Evolutionary conservation across 2,888 invertebrate genomes (phyloP), one percentile per base, ranked within the genome.

Genomic region (Trissoscelio sp.): DNA sequence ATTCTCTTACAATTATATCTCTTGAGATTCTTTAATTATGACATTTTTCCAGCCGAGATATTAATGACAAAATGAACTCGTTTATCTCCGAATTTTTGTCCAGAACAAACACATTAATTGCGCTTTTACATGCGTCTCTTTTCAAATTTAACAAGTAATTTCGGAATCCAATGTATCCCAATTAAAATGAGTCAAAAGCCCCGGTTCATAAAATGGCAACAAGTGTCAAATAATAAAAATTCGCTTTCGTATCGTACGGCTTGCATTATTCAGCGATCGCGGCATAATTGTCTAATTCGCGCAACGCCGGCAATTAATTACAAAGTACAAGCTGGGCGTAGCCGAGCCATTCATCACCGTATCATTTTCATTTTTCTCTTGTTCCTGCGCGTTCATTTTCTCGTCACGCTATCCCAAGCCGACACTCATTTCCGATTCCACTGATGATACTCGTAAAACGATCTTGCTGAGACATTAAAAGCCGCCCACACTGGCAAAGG

Each of bases 391-490:
- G 51, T 79, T 72, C 60, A 67, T 67, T 79, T 79, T 66, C 79
- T 73, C 79, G 79, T 79, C 79, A 79, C 79, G 79, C 79, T 73
- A 79, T 79, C 46, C 53, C 51, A 48, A 42, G 51, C 72, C 73
- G 37, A 48, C 67, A 48, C 73, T 79, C 60, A 73, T 79, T 79
- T 73, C 74, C 70, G 74, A 82, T 74, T 78, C 74, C 14, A 60
- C 79, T 66, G 72, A 82, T 72, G 79, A 75, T 79, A 70, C 82
- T 84, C 84, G 81, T 84, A 85, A 85, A 85, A 79, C 82, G 75
- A 83, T 84, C 78, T 79, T 66, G 42, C 53, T 16, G 60, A 51
- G 73, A 77, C 75, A 80, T 83, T 83, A 83, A 83, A 80, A 66
- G 64, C 53, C 75, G 51, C 34, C 72, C 83, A 85, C 84, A 69